phyloP scores from a whole-genome alignment of 2,888 invertebrate genomes.

The Protonemura montana region DNA sequence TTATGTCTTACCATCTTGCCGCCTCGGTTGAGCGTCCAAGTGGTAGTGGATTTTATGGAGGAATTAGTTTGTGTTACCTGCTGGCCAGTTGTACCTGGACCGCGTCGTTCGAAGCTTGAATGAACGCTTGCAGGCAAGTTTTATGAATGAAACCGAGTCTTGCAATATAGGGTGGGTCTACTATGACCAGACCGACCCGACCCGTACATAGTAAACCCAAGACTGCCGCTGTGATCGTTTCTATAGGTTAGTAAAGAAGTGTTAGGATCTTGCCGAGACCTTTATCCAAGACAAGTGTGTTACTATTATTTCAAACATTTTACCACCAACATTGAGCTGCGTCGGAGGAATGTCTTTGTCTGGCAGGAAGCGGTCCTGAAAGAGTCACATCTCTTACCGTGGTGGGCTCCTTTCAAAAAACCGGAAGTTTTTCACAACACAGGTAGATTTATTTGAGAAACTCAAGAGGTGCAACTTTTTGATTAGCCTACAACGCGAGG shows the following conservation, averaged over 20 bases:
- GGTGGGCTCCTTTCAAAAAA: neutral
- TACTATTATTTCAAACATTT: constrained; percentile 39
- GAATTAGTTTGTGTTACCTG: neutral
- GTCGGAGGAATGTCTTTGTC: constrained; percentile 21
- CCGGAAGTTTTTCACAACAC: constrained; percentile 24
- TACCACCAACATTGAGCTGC: constrained; percentile 36
- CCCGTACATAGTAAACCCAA: constrained; percentile 14
- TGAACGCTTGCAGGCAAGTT: neutral
- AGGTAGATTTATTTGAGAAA: neutral
- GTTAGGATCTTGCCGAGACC: neutral
- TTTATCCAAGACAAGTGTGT: constrained; percentile 35
- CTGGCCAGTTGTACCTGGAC: neutral
- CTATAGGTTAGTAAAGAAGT: constrained; percentile 21
- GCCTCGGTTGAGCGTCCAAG: too few species aligned
- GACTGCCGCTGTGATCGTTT: neutral
- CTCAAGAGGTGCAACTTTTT: constrained; percentile 22
- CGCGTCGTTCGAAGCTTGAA: neutral
- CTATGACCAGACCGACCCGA: constrained; percentile 28
- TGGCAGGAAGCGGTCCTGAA: constrained; percentile 13
- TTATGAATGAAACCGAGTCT: constrained; percentile 30
- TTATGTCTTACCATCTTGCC: too few species aligned
- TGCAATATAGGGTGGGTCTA: constrained; percentile 8
- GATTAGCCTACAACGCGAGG: constrained; percentile 14
- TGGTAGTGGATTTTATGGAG: neutral
- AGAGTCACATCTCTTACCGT: constrained; percentile 13